Conservation (phyloP, 2,113 vertebrate species). For the Monopterus albus region DNA sequence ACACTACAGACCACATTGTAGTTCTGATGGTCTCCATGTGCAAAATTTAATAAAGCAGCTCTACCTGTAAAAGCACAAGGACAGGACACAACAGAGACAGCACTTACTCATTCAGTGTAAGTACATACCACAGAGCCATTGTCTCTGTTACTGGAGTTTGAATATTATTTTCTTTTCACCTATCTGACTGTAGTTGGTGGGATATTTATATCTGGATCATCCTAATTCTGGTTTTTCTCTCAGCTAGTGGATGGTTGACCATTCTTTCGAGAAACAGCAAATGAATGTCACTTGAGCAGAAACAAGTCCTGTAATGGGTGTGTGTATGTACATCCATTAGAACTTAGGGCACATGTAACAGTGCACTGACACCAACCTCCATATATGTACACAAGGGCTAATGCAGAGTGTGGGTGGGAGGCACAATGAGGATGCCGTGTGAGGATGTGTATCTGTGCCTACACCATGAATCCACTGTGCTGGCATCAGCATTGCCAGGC, state of each 20-base stretch:
- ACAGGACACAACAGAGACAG: too few species aligned
- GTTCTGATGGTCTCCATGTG: not conserved
- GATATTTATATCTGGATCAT: too few species aligned
- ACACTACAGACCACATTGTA: not conserved
- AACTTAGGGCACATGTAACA: not conserved
- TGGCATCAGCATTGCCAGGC: not conserved
- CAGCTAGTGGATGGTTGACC: not conserved
- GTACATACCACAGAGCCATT: too few species aligned
- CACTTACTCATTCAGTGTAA: too few species aligned
- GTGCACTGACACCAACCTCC: too few species aligned
- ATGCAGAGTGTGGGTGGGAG: not conserved
- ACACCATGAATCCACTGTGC: not conserved
- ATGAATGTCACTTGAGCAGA: constrained; percentile 7
- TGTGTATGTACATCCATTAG: not conserved
- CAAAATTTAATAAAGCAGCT: too few species aligned
- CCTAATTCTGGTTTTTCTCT: too few species aligned
- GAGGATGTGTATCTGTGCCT: not conserved
- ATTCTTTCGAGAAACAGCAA: not conserved
- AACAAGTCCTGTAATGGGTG: not conserved
- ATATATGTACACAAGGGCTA: constrained; percentile 27
- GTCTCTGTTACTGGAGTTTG: too few species aligned
- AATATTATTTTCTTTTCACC: too few species aligned
- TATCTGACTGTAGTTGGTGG: too few species aligned
- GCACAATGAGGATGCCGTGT: not conserved
- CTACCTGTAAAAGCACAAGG: too few species aligned